A percentile compares a stretch with the other conserved stretches of the same genome.
Evolutionary conservation across 1,140 invertebrate genomes (phyloP).

Genomic region (Lucilia cuprina): DNA sequence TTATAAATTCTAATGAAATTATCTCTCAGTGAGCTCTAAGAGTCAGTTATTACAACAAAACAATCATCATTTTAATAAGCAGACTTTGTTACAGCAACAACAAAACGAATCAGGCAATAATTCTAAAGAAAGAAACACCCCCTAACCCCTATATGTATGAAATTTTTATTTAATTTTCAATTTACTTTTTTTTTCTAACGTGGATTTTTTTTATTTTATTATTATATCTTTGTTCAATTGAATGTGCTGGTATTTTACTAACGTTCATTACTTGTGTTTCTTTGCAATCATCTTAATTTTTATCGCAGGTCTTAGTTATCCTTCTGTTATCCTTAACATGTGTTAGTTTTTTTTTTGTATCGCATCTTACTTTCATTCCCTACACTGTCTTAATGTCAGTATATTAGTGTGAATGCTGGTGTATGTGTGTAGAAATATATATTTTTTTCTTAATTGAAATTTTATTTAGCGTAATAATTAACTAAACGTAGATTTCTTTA

Average conservation of each 20-base stretch:
- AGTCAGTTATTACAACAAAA: not conserved
- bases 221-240: not conserved
- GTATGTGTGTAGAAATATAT: not conserved
- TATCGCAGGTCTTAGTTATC: constrained; percentile 16
- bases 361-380: not conserved
- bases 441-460: constrained; percentile 27
- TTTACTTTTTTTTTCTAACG: not conserved
- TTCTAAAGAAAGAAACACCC: not conserved
- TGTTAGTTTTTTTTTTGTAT: not conserved
- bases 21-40: no score
- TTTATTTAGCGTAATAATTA: constrained; percentile 34
- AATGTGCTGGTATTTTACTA: not conserved
- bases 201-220: not conserved
- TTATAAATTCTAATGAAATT: not conserved
- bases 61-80: constrained; percentile 28
- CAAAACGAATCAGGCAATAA: no score
- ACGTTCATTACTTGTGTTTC: not conserved
- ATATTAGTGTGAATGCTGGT: no score
- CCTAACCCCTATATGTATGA: not conserved
- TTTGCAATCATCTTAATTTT: not conserved
- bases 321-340: constrained; percentile 22
- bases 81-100: not conserved
- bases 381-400: not conserved
- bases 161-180: not conserved
- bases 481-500: constrained; percentile 28